phyloP scores from a whole-genome alignment of 35 echinoderm and acorn worm genomes.

The Ptychodera flava region DNA sequence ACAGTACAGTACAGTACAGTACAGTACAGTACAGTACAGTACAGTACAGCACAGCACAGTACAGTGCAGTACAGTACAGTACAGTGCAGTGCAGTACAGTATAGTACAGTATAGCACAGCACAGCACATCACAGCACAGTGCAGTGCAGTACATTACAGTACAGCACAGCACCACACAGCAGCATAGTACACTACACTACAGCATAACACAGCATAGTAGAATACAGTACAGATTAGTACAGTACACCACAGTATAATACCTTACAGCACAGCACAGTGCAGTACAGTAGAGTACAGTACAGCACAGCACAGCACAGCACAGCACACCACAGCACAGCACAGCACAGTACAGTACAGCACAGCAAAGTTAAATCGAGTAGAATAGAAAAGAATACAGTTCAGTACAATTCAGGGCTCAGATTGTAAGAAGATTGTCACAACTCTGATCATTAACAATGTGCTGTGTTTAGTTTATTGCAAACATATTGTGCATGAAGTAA shows the following conservation, averaged over 20 bases:
- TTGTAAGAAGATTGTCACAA: too few relatives aligned
- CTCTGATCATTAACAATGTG: too few relatives aligned
- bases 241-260: neutral
- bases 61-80: too few relatives aligned
- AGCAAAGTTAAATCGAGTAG: neutral
- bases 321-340: neutral
- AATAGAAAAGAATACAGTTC: neutral
- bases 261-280: neutral
- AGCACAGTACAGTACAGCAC: neutral
- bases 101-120: too few relatives aligned
- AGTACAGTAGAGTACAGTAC: neutral
- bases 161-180: neutral
- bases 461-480: too few relatives aligned
- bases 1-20: too few relatives aligned
- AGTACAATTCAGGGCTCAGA: too few relatives aligned
- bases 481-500: too few relatives aligned
- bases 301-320: neutral
- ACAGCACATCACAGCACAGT: neutral
- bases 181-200: neutral
- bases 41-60: too few relatives aligned
- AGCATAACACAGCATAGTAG: neutral
- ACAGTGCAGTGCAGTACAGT: too few relatives aligned
- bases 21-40: too few relatives aligned
- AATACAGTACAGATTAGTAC: neutral
- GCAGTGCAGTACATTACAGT: neutral